Conservation (phyloP, 2,888 invertebrate genomes). For the Malacosoma neustria region DNA sequence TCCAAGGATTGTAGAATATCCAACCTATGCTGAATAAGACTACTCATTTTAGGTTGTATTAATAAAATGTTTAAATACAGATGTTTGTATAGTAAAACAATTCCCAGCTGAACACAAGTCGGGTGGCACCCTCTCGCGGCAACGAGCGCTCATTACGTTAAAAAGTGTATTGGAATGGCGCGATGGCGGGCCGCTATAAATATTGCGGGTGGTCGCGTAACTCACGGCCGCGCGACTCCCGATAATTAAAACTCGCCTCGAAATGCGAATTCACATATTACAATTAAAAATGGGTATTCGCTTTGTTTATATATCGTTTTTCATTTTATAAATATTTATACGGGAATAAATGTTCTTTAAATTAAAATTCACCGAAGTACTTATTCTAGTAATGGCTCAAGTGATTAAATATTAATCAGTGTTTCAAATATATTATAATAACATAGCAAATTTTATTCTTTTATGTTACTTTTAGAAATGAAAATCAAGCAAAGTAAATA, state of each 20-base stretch:
- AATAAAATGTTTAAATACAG: too few relatives aligned
- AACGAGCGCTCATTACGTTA: slow-evolving; percentile 68
- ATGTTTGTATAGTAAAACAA: slow-evolving; percentile 6
- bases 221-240: slow-evolving; percentile 66
- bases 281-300: slow-evolving; percentile 61
- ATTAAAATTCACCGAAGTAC: too few relatives aligned
- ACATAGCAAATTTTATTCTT: too few relatives aligned
- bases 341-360: too few relatives aligned
- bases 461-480: too few relatives aligned
- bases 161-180: slow-evolving; percentile 71
- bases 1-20: too few relatives aligned
- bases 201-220: slow-evolving; percentile 74
- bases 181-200: slow-evolving; percentile 69
- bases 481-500: too few relatives aligned
- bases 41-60: too few relatives aligned
- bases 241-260: slow-evolving; percentile 75
- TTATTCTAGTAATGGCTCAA: too few relatives aligned
- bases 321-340: slow-evolving; percentile 6
- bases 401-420: too few relatives aligned
- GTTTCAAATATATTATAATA: too few relatives aligned
- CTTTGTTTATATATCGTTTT: not conserved
- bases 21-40: too few relatives aligned
- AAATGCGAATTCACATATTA: slow-evolving; percentile 71
- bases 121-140: slow-evolving; percentile 37
- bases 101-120: slow-evolving; percentile 12